These are phyloP conservation scores for Puma concolor DNA, from an alignment of 2,113 vertebrate species.

Conservation along the genomic window DNA sequence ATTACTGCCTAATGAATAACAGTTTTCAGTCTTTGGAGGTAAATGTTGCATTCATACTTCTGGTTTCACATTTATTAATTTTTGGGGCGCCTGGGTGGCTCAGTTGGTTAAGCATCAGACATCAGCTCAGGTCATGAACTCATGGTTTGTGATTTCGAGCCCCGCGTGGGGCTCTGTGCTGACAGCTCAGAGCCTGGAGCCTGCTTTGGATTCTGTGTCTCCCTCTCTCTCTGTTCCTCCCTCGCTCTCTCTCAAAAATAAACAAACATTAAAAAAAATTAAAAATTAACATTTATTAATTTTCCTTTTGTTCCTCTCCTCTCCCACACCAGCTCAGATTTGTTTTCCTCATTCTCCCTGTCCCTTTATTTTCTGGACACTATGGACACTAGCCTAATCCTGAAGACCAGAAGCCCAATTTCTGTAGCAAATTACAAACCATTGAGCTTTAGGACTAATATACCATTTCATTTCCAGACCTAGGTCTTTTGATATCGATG, in stretches of 20 bases:
- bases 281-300: neutral
- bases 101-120: too few relatives aligned
- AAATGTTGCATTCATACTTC: neutral
- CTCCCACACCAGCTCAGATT: neutral
- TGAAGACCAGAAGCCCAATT: neutral
- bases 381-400: slow-evolving; percentile 25
- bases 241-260: too few relatives aligned
- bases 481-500: slow-evolving; percentile 17
- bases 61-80: neutral
- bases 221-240: too few relatives aligned
- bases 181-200: too few relatives aligned
- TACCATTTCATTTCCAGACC: neutral
- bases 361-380: neutral
- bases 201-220: too few relatives aligned
- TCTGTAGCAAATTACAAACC: neutral
- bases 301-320: neutral
- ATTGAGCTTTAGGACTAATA: neutral
- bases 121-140: too few relatives aligned
- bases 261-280: too few relatives aligned
- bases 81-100: neutral
- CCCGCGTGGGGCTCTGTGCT: too few relatives aligned
- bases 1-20: neutral
- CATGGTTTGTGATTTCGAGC: too few relatives aligned
- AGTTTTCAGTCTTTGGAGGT: neutral
- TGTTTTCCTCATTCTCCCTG: neutral